Evolutionary conservation across 2,888 invertebrate species (phyloP).

Genomic region (Oconnorella tubifera): DNA sequence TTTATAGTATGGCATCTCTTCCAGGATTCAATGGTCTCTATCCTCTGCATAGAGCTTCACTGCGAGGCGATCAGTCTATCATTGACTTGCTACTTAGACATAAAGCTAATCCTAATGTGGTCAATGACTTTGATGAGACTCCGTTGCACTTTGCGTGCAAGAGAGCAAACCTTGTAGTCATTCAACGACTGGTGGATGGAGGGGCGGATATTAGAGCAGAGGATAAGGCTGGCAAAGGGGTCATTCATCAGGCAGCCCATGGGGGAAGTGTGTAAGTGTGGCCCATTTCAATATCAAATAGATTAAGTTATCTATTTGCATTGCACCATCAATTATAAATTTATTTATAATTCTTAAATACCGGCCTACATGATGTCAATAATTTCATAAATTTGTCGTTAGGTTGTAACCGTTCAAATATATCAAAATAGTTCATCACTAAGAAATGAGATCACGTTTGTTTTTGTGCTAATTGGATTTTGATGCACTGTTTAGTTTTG

Average conservation of each 20-base stretch:
- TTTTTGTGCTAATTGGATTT: no score
- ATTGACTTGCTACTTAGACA: constrained; percentile 42
- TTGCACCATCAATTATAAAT: no score
- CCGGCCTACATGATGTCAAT: no score
- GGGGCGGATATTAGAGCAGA: constrained; percentile 42
- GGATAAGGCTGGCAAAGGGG: constrained; percentile 44
- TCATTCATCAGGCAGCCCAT: constrained; percentile 48
- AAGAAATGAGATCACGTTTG: no score
- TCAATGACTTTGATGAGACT: constrained; percentile 47
- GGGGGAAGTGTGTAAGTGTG: constrained; percentile 50
- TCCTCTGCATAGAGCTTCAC: constrained; percentile 48
- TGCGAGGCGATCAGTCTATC: constrained; percentile 42
- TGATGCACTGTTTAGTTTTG: no score
- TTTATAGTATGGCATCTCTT: background rate
- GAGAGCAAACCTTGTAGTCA: constrained; percentile 40
- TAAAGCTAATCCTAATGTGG: constrained; percentile 47
- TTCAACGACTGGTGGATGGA: constrained; percentile 42
- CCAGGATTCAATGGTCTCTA: constrained; percentile 52
- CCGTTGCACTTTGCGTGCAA: constrained; percentile 51
- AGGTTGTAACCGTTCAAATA: no score
- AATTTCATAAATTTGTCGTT: no score
- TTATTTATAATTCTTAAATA: no score
- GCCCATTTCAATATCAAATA: background rate
- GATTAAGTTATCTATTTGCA: no score
- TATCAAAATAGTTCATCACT: no score